Evolutionary conservation across 1,140 invertebrate genomes (phyloP), one percentile per base, ranked within the genome.

Genomic region (Zaprionus taronus): DNA sequence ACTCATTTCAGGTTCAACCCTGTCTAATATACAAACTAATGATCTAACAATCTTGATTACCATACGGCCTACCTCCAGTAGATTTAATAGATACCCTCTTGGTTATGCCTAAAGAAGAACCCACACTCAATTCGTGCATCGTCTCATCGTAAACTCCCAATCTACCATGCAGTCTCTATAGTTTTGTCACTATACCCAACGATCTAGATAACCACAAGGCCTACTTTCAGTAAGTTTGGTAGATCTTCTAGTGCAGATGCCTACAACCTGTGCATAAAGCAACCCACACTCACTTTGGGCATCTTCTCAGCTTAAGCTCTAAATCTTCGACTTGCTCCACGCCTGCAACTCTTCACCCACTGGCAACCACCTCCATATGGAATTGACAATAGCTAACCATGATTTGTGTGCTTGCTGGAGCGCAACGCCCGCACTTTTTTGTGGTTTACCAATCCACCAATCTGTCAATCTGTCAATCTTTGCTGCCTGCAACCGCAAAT

Each of bases 401-500:
- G 74, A 77, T 77, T 77, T 77, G 62, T 76, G 61, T 20, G 72
- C 65, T 55, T 15, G 36, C 22, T 64, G 34, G 38, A 41, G 69
- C 64, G 66, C 38, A 65, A 79, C 84, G 72, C 53, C 74, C 72
- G 72, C 57, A 31, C 47, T 22, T 12, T 49, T 3, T 51, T 20
- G 17, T n/a, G 15, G 15, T n/a, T 6, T 41, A n/a, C 14, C 38
- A 41, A n/a, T 51, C 47, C 22, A 24, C 47, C 47, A 51, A 51
- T 51, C 47, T 44, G 63, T 24, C 20, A n/a, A n/a, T 31, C 28
- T 64, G 49, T 68, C 69, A 64, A 28, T 15, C 31, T 17, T 20
- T 15, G 61, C 55, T 17, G 55, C 63, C 41, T 64, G 61, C 56
- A 62, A 64, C 74, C 70, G 44, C 83, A 86, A 86, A 86, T 84